These are phyloP conservation scores for Aspiorhynchus laticeps DNA, from an alignment of 2,113 vertebrate genomes.

Conservation along the genomic window DNA sequence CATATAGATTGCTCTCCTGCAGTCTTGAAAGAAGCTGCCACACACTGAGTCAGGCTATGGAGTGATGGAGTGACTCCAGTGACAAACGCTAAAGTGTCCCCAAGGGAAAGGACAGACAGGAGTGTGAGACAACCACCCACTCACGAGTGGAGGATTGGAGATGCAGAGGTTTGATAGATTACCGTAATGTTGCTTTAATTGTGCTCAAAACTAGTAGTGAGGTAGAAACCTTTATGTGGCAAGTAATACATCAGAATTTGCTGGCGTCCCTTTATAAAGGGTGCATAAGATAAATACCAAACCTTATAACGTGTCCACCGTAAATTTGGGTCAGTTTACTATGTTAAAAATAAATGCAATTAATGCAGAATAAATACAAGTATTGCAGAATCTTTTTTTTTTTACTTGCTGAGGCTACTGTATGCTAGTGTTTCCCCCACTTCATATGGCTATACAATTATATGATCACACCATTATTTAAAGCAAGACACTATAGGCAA, in stretches of 20 bases:
- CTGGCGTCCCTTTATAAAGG: not conserved
- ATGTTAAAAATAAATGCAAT: not conserved
- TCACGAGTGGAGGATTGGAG: slow-evolving; percentile 12
- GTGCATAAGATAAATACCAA: not conserved
- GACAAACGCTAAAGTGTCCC: slow-evolving; percentile 45
- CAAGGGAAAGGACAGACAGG: slow-evolving; percentile 18
- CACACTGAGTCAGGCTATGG: slow-evolving; percentile 7
- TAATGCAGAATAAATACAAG: not conserved
- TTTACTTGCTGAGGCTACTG: not conserved
- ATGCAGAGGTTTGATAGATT: slow-evolving; percentile 28
- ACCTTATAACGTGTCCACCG: not conserved
- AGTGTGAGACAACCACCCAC: slow-evolving; percentile 14
- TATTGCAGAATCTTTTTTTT: not conserved
- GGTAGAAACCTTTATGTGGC: not conserved
- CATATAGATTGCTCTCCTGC: slow-evolving; percentile 21
- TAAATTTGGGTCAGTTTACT: not conserved
- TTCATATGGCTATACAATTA: not conserved
- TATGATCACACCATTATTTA: not conserved
- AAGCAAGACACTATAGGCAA: not conserved
- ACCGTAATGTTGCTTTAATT: slow-evolving; percentile 30
- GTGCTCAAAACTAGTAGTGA: not conserved
- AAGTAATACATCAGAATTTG: slow-evolving; percentile 4
- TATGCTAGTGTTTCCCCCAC: not conserved
- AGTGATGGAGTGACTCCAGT: slow-evolving; percentile 50
- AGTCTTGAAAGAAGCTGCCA: slow-evolving; percentile 35